Conservation (phyloP, 2,113 vertebrate species). For the Ahaetulla prasina region DNA sequence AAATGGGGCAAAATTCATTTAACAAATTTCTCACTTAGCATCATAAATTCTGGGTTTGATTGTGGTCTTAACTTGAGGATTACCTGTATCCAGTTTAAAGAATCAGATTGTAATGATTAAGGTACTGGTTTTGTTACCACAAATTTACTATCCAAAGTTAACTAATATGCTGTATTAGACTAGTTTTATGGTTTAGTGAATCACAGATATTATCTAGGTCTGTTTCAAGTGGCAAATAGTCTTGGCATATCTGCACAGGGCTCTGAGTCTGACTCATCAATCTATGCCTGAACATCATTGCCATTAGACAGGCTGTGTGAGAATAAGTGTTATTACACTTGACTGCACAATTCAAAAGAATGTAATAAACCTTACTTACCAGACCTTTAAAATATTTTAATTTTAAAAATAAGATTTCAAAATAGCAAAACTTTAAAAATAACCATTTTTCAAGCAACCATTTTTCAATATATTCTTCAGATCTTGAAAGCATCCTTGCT, state of each 20-base stretch:
- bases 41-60: no score
- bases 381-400: neutral
- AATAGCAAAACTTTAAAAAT: neutral
- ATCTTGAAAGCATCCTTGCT: neutral
- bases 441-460: neutral
- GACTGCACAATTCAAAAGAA: neutral
- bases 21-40: no score
- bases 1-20: no score
- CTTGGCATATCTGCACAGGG: neutral
- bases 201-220: neutral
- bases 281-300: neutral
- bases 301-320: neutral
- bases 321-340: neutral
- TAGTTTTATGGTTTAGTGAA: neutral
- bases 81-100: neutral
- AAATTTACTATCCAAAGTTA: neutral
- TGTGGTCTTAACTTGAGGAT: no score
- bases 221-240: neutral
- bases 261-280: neutral
- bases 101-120: neutral
- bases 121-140: neutral
- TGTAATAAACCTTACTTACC: neutral
- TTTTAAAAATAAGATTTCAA: neutral
- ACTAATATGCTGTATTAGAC: neutral
- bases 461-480: neutral